Percentiles rank a stretch among this genome's conserved stretches.
Conservation (phyloP, 2,888 invertebrate genomes). For the Chromoteleia sp. region DNA sequence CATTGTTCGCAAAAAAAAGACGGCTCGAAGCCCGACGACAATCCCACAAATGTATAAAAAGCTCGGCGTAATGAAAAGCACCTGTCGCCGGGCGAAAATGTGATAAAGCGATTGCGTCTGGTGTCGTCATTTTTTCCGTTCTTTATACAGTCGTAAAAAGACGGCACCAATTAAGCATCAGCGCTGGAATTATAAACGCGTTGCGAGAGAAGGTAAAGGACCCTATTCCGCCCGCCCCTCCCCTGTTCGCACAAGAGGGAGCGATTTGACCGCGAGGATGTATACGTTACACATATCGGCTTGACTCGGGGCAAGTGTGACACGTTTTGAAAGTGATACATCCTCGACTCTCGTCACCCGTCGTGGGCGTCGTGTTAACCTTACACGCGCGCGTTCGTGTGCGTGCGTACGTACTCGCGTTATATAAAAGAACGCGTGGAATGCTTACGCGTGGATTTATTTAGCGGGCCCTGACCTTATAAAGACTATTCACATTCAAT, state of each 20-base stretch:
- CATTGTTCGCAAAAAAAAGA: slow-evolving; percentile 2
- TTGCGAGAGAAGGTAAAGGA: slow-evolving; percentile 41
- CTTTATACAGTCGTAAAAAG: slow-evolving; percentile 33
- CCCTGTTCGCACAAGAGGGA: neutral
- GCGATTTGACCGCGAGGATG: slow-evolving; percentile 56
- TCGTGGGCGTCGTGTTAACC: slow-evolving; percentile 67
- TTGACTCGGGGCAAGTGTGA: slow-evolving; percentile 68
- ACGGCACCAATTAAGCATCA: slow-evolving; percentile 40
- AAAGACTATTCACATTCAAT: slow-evolving; percentile 63
- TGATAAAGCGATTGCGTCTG: slow-evolving; percentile 35
- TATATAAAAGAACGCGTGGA: slow-evolving; percentile 69
- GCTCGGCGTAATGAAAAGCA: slow-evolving; percentile 51
- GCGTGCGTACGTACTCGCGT: slow-evolving; percentile 30
- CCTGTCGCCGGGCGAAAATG: slow-evolving; percentile 40
- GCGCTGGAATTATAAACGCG: slow-evolving; percentile 21
- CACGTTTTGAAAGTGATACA: slow-evolving; percentile 72
- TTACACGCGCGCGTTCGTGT: slow-evolving; percentile 29
- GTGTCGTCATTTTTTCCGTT: slow-evolving; percentile 37
- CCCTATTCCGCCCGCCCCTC: slow-evolving; percentile 8
- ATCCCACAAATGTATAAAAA: slow-evolving; percentile 30
- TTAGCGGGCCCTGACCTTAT: slow-evolving; percentile 71
- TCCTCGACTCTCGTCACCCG: slow-evolving; percentile 68
- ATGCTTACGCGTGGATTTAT: slow-evolving; percentile 71
- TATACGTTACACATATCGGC: slow-evolving; percentile 62
- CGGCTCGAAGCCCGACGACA: slow-evolving; percentile 1